Evolutionary conservation across 2,888 invertebrate species (phyloP), one percentile per base, ranked within the genome.

Genomic region (Drosophila anomalipes): DNA sequence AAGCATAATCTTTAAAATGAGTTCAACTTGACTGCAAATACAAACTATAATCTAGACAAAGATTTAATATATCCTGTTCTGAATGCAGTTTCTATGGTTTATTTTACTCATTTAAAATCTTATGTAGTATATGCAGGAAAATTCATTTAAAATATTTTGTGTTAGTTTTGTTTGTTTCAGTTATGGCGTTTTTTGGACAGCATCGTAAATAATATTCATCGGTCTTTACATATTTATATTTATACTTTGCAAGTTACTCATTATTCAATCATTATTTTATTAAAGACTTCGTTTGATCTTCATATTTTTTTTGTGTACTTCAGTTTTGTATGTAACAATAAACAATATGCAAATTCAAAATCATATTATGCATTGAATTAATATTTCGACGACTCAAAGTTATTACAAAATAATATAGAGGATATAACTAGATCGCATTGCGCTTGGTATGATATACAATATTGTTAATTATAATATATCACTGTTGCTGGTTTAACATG

Each of bases 141-240:
- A 39, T 49, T 47, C 14, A 49, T 62, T 57, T 66, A 39, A 49
- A 66, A 71, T 65, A 68, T 51, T 35, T 33, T 63, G 35, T 41
- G 41, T 67, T 56, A 41, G 51, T 64, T 57, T 39, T 22, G 22
- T 39, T n/a, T 51, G 26, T 66, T 61, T 65, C 58, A 75, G 57
- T 75, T 87, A 87, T 83, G 86, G 83, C 86, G 66, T 78, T 82
- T 82, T 75, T 78, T 83, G 86, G 86, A 89, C 89, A 86, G 78
- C 73, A 73, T 81, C 56, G 57, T 54, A 77, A 88, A 70, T 65
- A 67, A 76, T 71, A 77, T 80, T 58, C 58, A 47, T 62, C 72
- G 54, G 70, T 60, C 53, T 52, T 30, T 37, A 35, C 19, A 26
- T 19, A 28, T 4, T 22, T 14, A 3, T 30, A 28, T 37, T 14